These are phyloP conservation scores for Slavum lentiscoides DNA, from an alignment of 2,888 invertebrate genomes.

Conservation along the genomic window DNA sequence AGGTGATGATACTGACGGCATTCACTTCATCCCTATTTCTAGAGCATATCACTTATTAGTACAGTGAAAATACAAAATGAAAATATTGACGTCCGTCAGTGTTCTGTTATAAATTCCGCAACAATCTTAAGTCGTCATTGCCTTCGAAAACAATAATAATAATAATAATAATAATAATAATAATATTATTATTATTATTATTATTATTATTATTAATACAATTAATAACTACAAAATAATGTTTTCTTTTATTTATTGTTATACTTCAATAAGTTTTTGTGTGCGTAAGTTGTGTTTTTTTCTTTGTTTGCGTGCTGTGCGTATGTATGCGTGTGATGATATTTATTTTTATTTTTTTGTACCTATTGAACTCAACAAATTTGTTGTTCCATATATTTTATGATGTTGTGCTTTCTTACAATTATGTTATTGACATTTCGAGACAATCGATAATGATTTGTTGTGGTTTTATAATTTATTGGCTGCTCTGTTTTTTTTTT, in stretches of 20 bases:
- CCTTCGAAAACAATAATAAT: not conserved
- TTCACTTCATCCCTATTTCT: too few species aligned
- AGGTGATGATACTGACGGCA: too few species aligned
- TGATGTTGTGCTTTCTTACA: not conserved
- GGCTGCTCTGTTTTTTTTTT: constrained; percentile 33
- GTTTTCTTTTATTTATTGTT: constrained; percentile 35
- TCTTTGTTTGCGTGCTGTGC: not conserved
- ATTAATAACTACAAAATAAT: constrained; percentile 8
- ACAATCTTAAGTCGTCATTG: too few species aligned
- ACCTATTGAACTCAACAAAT: not conserved
- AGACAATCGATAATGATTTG: constrained; percentile 8
- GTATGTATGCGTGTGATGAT: constrained; percentile 11
- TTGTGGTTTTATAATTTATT: constrained; percentile 15
- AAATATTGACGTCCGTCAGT: too few species aligned
- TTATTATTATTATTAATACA: too few species aligned
- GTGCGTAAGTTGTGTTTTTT: constrained; percentile 3
- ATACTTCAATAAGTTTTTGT: not conserved
- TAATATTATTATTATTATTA: constrained; percentile 44
- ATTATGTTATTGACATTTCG: constrained; percentile 3
- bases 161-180: constrained; percentile 13
- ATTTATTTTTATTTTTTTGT: constrained; percentile 6
- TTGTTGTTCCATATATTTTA: constrained; percentile 7
- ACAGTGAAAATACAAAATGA: too few species aligned
- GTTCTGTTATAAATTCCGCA: too few species aligned
- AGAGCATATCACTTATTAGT: too few species aligned